phyloP scores from a whole-genome alignment of 2,888 invertebrate species.

The Amphipoea lucens region DNA sequence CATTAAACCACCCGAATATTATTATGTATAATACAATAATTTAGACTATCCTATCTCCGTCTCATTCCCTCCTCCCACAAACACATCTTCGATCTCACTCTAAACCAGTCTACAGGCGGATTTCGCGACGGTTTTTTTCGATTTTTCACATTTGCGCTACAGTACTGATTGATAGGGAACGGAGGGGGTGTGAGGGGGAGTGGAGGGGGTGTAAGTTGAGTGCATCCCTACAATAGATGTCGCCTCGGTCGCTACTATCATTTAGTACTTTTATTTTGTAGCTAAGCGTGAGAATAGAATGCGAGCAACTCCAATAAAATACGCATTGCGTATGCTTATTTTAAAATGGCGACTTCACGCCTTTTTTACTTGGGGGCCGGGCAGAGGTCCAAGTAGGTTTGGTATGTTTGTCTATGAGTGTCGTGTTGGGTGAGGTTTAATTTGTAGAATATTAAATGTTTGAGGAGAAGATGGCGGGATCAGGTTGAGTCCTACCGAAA shows the following conservation, averaged over 20 bases:
- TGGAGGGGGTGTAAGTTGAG: constrained; percentile 44
- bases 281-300: constrained; percentile 55
- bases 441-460: constrained; percentile 22
- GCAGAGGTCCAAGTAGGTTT: constrained; percentile 65
- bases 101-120: constrained; percentile 72
- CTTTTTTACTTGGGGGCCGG: constrained; percentile 48
- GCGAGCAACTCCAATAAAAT: constrained; percentile 60
- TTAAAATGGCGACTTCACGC: constrained; percentile 61
- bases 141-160: constrained; percentile 80
- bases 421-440: constrained; percentile 36
- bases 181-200: constrained; percentile 26
- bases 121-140: constrained; percentile 75
- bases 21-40: constrained; percentile 87
- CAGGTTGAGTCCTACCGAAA: not conserved
- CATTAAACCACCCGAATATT: constrained; percentile 79
- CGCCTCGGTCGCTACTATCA: constrained; percentile 42
- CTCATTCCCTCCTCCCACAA: constrained; percentile 60
- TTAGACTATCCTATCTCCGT: constrained; percentile 79
- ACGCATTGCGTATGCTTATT: constrained; percentile 67
- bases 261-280: constrained; percentile 65
- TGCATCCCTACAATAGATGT: constrained; percentile 64
- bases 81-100: constrained; percentile 70
- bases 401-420: constrained; percentile 35
- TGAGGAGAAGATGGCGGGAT: not conserved
- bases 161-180: constrained; percentile 78